Evolutionary conservation across 2,888 invertebrate species (phyloP).

Genomic region (Rhabditoides inermis): DNA sequence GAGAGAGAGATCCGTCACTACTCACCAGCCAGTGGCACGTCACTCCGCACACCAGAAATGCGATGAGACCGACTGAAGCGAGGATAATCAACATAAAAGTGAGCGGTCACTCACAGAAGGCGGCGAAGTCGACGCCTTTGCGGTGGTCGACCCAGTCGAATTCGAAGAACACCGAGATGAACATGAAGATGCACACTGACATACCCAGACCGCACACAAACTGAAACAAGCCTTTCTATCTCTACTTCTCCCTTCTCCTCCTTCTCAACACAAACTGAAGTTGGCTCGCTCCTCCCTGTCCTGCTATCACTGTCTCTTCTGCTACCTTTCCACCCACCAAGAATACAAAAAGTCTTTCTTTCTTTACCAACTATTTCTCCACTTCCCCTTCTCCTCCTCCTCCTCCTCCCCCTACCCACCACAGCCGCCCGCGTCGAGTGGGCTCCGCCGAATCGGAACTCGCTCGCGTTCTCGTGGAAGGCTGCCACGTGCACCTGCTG

Average conservation of each 20-base stretch:
- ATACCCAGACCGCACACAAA: conserved; percentile 32
- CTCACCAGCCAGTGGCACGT: conserved; percentile 34
- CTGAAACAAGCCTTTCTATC: conserved; percentile 6
- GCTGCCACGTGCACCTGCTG: conserved; percentile 36
- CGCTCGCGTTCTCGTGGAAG: conserved; percentile 38
- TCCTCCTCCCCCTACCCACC: too few relatives aligned
- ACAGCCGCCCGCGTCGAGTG: conserved; percentile 40
- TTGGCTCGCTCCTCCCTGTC: too few relatives aligned
- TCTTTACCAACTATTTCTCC: too few relatives aligned
- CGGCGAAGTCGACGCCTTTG: conserved; percentile 38
- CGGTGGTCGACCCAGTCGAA: conserved; percentile 47
- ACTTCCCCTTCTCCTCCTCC: too few relatives aligned
- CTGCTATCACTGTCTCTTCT: too few relatives aligned
- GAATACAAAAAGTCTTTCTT: too few relatives aligned
- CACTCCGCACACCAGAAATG: conserved; percentile 35
- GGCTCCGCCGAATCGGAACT: conserved; percentile 32
- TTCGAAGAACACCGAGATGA: conserved; percentile 44
- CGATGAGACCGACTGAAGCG: conserved; percentile 31
- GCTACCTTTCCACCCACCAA: too few relatives aligned
- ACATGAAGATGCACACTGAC: conserved; percentile 35
- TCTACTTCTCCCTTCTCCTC: too few relatives aligned
- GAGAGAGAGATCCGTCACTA: conserved; percentile 1
- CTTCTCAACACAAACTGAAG: too few relatives aligned
- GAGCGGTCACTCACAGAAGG: conserved; percentile 20
- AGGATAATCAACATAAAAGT: conserved; percentile 1